Conservation (phyloP, 2,797 vertebrate genomes). For the Simalia tracyae region DNA sequence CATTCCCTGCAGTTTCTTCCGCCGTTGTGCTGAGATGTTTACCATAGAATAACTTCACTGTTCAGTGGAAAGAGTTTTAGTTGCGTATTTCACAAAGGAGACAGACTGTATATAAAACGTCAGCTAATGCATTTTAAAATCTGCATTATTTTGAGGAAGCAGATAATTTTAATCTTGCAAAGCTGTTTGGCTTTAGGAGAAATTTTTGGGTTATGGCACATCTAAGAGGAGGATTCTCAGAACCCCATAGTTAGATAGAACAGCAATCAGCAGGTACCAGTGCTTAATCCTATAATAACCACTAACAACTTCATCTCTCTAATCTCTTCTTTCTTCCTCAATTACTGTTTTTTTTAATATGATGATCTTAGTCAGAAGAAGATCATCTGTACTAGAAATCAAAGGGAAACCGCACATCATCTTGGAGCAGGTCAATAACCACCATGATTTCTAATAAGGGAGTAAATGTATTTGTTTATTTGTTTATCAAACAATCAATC, state of each 20-base stretch:
- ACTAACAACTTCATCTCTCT: background rate
- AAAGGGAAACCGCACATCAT: background rate
- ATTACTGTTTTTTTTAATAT: background rate
- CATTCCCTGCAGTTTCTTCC: background rate
- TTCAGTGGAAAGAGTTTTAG: background rate
- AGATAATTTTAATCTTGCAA: background rate
- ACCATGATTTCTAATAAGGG: background rate
- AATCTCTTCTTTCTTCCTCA: background rate
- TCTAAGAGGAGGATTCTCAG: rapidly evolving
- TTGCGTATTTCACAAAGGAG: background rate
- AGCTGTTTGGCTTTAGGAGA: background rate
- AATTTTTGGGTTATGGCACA: background rate
- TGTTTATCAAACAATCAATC: too few relatives aligned
- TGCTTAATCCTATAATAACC: background rate
- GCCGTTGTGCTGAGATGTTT: background rate
- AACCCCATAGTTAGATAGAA: rapidly evolving
- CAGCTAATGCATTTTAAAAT: background rate
- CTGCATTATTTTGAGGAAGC: background rate
- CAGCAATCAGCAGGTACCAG: background rate
- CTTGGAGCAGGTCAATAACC: background rate
- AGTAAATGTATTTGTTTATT: background rate
- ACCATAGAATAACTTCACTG: background rate
- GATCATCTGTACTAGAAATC: background rate
- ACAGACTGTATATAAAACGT: rapidly evolving
- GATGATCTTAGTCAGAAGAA: background rate